phyloP scores from a whole-genome alignment of 2,888 invertebrate species.

The Calameuta filiformis region DNA sequence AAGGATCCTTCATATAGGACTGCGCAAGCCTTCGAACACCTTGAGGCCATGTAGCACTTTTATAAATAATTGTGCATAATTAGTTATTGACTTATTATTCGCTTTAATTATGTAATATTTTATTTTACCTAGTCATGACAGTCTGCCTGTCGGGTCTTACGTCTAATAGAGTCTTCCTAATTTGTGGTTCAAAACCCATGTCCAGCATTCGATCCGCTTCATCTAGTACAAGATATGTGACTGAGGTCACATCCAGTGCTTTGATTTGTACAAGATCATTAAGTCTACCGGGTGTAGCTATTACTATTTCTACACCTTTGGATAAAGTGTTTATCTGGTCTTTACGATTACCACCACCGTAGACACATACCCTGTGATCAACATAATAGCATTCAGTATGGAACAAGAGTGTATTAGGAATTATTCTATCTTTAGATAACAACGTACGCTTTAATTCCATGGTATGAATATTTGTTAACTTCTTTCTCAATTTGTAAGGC shows the following conservation, averaged over 20 bases:
- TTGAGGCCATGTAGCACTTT: conserved; percentile 92
- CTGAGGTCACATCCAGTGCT: conserved; percentile 76
- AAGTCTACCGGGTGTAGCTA: conserved; percentile 93
- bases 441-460: conserved; percentile 83
- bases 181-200: conserved; percentile 90
- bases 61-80: conserved; percentile 1
- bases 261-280: conserved; percentile 86
- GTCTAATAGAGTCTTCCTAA: conserved; percentile 82
- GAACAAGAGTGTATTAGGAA: background rate
- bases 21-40: conserved; percentile 87
- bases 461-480: conserved; percentile 88
- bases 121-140: conserved; percentile 86
- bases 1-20: conserved; percentile 88
- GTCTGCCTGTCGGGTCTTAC: conserved; percentile 91
- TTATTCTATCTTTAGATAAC: background rate
- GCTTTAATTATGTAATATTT: conserved; percentile 5
- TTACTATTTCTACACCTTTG: conserved; percentile 91
- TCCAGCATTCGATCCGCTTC: conserved; percentile 92
- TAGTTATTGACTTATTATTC: conserved; percentile 1
- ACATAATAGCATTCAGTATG: background rate
- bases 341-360: conserved; percentile 87
- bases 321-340: conserved; percentile 81
- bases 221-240: conserved; percentile 91
- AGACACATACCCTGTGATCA: conserved; percentile 80
- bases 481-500: conserved; percentile 94